phyloP scores from a whole-genome alignment of 2,797 vertebrate genomes.

The Leptodactylus fallax region DNA sequence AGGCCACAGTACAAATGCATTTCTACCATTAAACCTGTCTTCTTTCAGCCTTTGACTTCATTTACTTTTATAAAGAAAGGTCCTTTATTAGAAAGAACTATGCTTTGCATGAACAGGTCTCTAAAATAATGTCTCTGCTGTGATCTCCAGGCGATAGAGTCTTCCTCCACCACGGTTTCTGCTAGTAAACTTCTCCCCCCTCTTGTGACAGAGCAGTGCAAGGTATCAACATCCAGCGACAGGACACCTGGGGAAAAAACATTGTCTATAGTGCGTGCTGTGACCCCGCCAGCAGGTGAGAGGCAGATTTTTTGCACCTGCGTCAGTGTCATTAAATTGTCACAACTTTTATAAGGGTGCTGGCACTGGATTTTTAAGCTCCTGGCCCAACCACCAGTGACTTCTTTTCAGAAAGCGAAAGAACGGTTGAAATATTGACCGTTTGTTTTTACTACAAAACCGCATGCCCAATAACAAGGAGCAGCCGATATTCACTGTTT shows the following conservation, averaged over 20 bases:
- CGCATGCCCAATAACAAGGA: too few relatives aligned
- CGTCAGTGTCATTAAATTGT: neutral
- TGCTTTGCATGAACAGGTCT: conserved; percentile 68
- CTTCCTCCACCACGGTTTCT: conserved; percentile 55
- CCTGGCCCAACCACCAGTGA: too few relatives aligned
- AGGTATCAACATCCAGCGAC: conserved; percentile 58
- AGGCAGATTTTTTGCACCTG: conserved; percentile 13
- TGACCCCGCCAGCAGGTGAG: conserved; percentile 67
- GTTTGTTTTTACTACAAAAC: too few relatives aligned
- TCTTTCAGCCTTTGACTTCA: neutral
- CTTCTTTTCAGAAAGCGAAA: too few relatives aligned
- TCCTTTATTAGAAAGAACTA: neutral
- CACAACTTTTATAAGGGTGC: neutral
- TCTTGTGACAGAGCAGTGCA: conserved; percentile 60
- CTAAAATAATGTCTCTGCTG: conserved; percentile 45
- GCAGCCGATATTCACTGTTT: too few relatives aligned
- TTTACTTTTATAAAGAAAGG: neutral
- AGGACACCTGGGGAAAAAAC: conserved; percentile 50
- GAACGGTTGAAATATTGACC: too few relatives aligned
- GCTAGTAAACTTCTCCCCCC: conserved; percentile 67
- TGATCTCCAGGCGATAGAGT: conserved; percentile 65
- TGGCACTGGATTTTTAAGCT: too few relatives aligned
- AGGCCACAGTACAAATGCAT: neutral
- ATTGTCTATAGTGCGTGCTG: conserved; percentile 47
- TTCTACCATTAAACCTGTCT: neutral